phyloP scores from a whole-genome alignment of 2,888 invertebrate genomes.

The Megamerina dolium region DNA sequence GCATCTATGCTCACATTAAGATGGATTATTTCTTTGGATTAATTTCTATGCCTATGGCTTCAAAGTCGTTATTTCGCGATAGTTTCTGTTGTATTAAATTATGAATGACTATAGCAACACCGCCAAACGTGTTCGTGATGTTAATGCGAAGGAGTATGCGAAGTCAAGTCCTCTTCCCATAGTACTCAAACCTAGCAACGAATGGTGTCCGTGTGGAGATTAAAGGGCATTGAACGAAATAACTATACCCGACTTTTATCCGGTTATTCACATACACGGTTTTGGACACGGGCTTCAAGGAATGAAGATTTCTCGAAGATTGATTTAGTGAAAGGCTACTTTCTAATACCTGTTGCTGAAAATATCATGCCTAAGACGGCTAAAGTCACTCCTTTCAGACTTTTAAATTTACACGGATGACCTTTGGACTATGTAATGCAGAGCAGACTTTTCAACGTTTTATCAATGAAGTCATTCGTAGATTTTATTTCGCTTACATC shows the following conservation, averaged over 20 bases:
- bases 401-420: no score
- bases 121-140: no score
- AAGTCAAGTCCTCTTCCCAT: no score
- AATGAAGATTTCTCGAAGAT: constrained; percentile 10
- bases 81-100: no score
- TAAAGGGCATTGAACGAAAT: constrained; percentile 5
- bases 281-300: constrained; percentile 9
- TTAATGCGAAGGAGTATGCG: no score
- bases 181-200: constrained; percentile 5
- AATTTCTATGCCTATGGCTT: no score
- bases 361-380: constrained; percentile 18
- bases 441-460: constrained; percentile 14
- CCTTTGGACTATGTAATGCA: constrained; percentile 12
- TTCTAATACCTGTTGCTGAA: constrained; percentile 29
- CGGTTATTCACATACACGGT: constrained; percentile 26
- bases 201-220: constrained; percentile 11
- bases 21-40: no score
- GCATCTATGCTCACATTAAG: no score
- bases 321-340: constrained; percentile 11
- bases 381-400: no score
- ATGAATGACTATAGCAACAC: no score
- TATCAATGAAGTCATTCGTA: constrained; percentile 13
- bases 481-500: no score
- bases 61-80: no score
- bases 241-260: constrained; percentile 6